Evolutionary conservation across 2,888 invertebrate genomes (phyloP).

Genomic region (Volucella zonaria): DNA sequence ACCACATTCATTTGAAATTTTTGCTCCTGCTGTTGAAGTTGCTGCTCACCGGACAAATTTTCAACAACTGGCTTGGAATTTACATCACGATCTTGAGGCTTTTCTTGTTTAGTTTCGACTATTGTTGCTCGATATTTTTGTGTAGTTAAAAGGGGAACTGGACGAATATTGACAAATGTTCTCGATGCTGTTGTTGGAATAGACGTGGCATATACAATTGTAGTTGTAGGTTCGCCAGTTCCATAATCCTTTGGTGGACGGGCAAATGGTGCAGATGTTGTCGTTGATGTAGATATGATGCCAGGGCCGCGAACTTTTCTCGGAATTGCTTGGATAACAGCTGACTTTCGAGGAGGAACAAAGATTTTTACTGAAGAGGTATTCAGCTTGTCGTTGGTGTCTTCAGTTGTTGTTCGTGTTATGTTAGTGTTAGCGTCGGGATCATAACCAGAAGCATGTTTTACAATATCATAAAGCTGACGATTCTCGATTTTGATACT

Average conservation of each 20-base stretch:
- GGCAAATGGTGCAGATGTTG: slow-evolving; percentile 12
- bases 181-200: slow-evolving; percentile 74
- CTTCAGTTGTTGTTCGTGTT: neutral
- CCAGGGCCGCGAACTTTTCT: slow-evolving; percentile 51
- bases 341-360: slow-evolving; percentile 41
- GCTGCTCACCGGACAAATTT: slow-evolving; percentile 18
- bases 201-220: slow-evolving; percentile 77
- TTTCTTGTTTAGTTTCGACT: slow-evolving; percentile 27
- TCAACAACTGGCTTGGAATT: slow-evolving; percentile 84
- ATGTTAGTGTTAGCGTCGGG: slow-evolving; percentile 9
- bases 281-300: neutral
- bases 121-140: slow-evolving; percentile 53
- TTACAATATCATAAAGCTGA: slow-evolving; percentile 53
- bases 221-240: slow-evolving; percentile 75
- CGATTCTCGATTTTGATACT: slow-evolving; percentile 55
- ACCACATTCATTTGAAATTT: slow-evolving; percentile 27
- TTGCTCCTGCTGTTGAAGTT: slow-evolving; percentile 23
- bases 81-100: neutral
- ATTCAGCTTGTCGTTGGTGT: slow-evolving; percentile 3
- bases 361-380: slow-evolving; percentile 22
- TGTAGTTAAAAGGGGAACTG: slow-evolving; percentile 69
- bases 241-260: slow-evolving; percentile 44
- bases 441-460: slow-evolving; percentile 57
- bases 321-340: slow-evolving; percentile 56
- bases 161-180: slow-evolving; percentile 74